Evolutionary conservation across 2,113 vertebrate genomes (phyloP), one percentile per base, ranked within the genome.

Genomic region (Parus major): DNA sequence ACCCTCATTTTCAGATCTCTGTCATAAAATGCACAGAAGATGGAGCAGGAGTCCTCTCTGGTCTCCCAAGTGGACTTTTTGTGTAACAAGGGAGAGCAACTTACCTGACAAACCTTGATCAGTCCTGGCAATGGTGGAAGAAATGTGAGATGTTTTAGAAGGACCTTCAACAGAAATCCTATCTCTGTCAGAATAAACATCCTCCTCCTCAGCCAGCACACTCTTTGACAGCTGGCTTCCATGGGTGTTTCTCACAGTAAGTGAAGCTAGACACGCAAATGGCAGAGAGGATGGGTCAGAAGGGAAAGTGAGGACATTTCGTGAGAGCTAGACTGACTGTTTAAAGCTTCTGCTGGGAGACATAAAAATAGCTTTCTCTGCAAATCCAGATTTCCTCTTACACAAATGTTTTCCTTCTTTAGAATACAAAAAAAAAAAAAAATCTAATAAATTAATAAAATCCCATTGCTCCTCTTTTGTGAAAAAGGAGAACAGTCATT

Each of bases 371-470:
- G 18, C 11, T 60, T 91, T 57, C 56, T 33, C 18, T 78, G 31
- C 22, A 82, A 92, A 85, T 29, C 31, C 42, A 53, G 12, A 10
- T 83, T 36, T 89, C 25, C 15, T 77, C 22, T 72, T 63, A 41
- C 4, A 60, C 18, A 46, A 79, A 79, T 42, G 28, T 76, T 66
- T 44, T 59, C 14, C 29, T 35, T 63, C 75, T 84, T 93, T 85
- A 82, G 27, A n/a, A 66, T 17, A 57, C 18, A 69, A 64, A 72
- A 16, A 64, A 53, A 72, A n/a, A n/a, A 15, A 64, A 53, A 36
- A 27, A 57, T 8, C 18, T 72, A 68, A 77, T 92, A 64, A 90
- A 90, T 87, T 81, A 93, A 93, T 87, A 90, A 93, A 95, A 93
- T 69, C 21, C 7, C 46, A 47, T 65, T 82, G 4, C 15, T 81